These are phyloP conservation scores for Agonopterix heracliana DNA, from an alignment of 2,888 invertebrate species.

Conservation along the genomic window DNA sequence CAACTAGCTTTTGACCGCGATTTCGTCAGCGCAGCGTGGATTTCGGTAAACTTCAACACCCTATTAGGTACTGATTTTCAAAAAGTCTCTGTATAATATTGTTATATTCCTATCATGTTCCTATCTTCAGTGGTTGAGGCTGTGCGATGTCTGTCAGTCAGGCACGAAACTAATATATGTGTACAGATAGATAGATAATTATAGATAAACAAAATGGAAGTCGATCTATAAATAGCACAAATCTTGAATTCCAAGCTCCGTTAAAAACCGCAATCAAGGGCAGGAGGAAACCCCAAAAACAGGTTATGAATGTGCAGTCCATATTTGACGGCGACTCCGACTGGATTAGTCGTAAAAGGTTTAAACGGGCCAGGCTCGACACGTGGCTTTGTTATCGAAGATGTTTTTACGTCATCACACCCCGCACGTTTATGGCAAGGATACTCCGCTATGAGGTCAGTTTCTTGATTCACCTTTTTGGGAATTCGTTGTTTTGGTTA, in stretches of 20 bases:
- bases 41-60: too few relatives aligned
- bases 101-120: too few relatives aligned
- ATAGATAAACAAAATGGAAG: too few relatives aligned
- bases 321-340: constrained; percentile 58
- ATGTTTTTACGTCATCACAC: constrained; percentile 51
- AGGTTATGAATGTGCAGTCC: constrained; percentile 71
- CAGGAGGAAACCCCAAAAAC: constrained; percentile 73
- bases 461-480: constrained; percentile 44
- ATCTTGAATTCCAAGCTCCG: background rate
- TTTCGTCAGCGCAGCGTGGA: too few relatives aligned
- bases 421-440: constrained; percentile 45
- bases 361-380: constrained; percentile 64
- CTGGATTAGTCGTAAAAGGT: constrained; percentile 75
- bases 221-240: background rate
- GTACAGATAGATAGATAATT: too few relatives aligned
- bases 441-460: constrained; percentile 50
- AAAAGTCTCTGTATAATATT: too few relatives aligned
- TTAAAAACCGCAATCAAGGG: constrained; percentile 28
- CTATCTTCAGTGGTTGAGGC: too few relatives aligned
- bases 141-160: too few relatives aligned
- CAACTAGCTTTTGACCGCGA: too few relatives aligned
- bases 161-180: too few relatives aligned
- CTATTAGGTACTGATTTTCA: too few relatives aligned
- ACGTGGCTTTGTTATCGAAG: constrained; percentile 55
- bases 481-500: background rate